These are phyloP conservation scores for Trogon surrucura DNA, from an alignment of 2,113 vertebrate species.

Conservation along the genomic window DNA sequence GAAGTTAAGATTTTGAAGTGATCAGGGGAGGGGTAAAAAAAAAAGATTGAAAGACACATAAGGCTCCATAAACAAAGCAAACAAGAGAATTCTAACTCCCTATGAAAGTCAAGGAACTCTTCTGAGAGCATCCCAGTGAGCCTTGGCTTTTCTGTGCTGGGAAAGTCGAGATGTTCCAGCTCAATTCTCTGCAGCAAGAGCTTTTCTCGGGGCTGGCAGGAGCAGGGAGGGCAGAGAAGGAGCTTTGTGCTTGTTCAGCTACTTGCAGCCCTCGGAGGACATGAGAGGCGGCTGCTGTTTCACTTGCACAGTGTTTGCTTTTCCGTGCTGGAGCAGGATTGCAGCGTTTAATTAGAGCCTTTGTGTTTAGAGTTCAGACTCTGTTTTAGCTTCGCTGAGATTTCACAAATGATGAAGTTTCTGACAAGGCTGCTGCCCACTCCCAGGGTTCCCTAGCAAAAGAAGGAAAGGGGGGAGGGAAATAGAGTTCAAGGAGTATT, in stretches of 20 bases:
- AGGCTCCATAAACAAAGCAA: not conserved
- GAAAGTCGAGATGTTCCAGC: not conserved
- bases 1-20: not conserved
- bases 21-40: accelerated
- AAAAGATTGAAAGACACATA: not conserved
- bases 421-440: accelerated
- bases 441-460: not conserved
- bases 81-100: not conserved
- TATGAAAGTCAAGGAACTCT: not conserved
- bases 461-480: not conserved
- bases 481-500: not conserved
- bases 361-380: not conserved
- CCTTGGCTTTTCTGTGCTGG: not conserved
- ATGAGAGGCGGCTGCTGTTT: not conserved
- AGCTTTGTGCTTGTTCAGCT: not conserved
- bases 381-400: not conserved
- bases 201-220: not conserved
- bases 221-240: not conserved
- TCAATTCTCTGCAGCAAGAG: not conserved
- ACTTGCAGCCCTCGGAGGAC: not conserved
- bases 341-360: not conserved
- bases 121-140: accelerated
- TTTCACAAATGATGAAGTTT: not conserved
- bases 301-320: not conserved
- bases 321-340: not conserved